Base-by-base conservation (phyloP, 2,888 invertebrate species). In the Eupeodes latifasciatus region DNA sequence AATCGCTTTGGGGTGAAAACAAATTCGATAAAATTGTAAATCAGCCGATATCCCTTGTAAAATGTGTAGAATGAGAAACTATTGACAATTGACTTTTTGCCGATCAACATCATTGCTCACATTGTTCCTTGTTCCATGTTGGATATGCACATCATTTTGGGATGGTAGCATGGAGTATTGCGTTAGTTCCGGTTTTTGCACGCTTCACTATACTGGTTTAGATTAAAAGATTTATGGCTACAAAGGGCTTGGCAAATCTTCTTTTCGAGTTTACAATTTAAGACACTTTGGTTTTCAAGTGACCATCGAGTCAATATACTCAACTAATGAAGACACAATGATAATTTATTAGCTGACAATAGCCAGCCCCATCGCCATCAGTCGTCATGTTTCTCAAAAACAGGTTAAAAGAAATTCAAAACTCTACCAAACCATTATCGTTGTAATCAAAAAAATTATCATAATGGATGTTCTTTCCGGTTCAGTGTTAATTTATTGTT, bases 151-250 rank as follows among this genome's bases (percentile, higher is more conserved):
- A 84, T 75, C 64, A 75, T 76, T 81, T 81, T 53, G 71, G 78
- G 59, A 85, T 79, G 81, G 84, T 88, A 85, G 71, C 81, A 74
- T 76, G 72, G 82, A 87, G 69, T 61, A 79, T 82, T 87, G 82
- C 77, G 81, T 90, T 90, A 88, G 89, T 90, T 89, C 89, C 89
- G 90, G 90, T 81, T 90, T 71, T 88, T 89, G 89, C 89, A 87
- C 81, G 85, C 79, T 82, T 66, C 64, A 61, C 53, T 74, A 69
- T 72, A 59, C 79, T 77, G 84, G 57, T 86, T 75, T 64, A 53
- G 78, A n/a, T 71, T 49, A 69, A 51, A 67, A 88, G 88, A 88
- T 88, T 88, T 88, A 88, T 88, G 69, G 75, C 88, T 47, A 71
- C 14, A 47, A 16, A 49, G 51, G 55, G 61, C 67, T 47, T 47